Conservation (phyloP, 1,140 invertebrate genomes). For the Drosophila serrata region DNA sequence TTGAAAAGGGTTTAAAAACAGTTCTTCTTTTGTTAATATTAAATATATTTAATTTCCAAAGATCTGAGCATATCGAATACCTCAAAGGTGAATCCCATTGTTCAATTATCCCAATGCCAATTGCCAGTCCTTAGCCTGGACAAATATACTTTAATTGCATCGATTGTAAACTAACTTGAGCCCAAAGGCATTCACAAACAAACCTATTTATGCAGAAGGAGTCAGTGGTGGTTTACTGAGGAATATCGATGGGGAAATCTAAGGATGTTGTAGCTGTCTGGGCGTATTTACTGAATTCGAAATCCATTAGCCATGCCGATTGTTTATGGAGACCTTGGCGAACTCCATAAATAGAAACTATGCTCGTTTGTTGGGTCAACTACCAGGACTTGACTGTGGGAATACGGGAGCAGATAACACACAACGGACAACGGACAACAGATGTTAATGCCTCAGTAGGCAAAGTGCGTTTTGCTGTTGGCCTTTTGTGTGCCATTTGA, state of each 20-base stretch:
- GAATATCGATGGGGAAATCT: not conserved
- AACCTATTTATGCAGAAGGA: not conserved
- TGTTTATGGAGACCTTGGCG: slow-evolving; percentile 44
- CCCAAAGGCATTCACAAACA: slow-evolving; percentile 28
- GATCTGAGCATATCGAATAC: too few relatives aligned
- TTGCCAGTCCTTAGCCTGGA: not conserved
- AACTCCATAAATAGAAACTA: slow-evolving; percentile 50
- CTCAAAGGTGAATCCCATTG: not conserved
- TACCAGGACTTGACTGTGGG: slow-evolving; percentile 40
- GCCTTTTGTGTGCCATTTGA: slow-evolving; percentile 44
- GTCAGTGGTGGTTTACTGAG: not conserved
- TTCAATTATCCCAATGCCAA: not conserved
- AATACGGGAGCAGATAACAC: slow-evolving; percentile 11
- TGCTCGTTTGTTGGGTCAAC: slow-evolving; percentile 39
- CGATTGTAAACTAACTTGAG: slow-evolving; percentile 22
- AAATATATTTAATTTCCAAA: too few relatives aligned
- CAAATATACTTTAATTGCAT: slow-evolving; percentile 45
- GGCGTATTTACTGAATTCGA: slow-evolving; percentile 55
- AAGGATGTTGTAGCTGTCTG: not conserved
- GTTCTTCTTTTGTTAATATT: not conserved
- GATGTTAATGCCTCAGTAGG: slow-evolving; percentile 79
- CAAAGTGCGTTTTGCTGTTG: slow-evolving; percentile 81
- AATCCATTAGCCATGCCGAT: slow-evolving; percentile 64
- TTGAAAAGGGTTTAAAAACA: too few relatives aligned
- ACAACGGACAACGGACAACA: slow-evolving; percentile 53